A percentile compares a stretch with the other conserved stretches of the same genome.
These are phyloP conservation scores for Zaprionus lachaisei DNA, from an alignment of 1,140 invertebrate species.

Conservation along the genomic window DNA sequence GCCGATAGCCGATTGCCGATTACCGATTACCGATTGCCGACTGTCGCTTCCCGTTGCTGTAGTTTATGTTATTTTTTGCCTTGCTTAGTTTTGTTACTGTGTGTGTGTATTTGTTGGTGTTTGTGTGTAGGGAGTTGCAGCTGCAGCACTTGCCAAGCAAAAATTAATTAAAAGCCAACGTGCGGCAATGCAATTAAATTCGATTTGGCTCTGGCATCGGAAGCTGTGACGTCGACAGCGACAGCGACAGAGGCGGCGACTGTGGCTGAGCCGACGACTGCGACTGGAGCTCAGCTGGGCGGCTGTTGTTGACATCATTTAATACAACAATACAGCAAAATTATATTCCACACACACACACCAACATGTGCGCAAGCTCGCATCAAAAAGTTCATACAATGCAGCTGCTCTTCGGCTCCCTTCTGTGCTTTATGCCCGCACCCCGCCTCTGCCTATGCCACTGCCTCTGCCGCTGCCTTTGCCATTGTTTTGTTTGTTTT, in stretches of 20 bases:
- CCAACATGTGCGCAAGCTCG: conserved; percentile 18
- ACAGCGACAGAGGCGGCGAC: neutral
- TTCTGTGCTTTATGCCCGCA: neutral
- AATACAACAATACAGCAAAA: conserved; percentile 80
- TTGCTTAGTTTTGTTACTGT: conserved; percentile 61
- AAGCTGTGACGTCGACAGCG: conserved; percentile 26
- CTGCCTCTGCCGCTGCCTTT: conserved; percentile 6
- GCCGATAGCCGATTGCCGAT: conserved; percentile 31
- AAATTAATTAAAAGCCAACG: conserved; percentile 82
- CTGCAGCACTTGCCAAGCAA: conserved; percentile 57
- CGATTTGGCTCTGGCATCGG: conserved; percentile 69
- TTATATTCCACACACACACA: conserved; percentile 68
- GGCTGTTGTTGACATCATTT: conserved; percentile 82
- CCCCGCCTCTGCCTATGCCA: neutral
- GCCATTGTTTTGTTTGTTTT: conserved; percentile 69
- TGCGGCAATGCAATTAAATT: conserved; percentile 82
- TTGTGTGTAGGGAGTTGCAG: conserved; percentile 4
- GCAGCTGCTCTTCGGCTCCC: conserved; percentile 41
- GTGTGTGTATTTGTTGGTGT: neutral
- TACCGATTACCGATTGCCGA: too few relatives aligned
- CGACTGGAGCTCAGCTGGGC: conserved; percentile 64
- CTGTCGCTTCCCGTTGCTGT: conserved; percentile 45
- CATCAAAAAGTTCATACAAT: conserved; percentile 69
- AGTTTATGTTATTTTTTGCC: conserved; percentile 1
- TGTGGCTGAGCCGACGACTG: conserved; percentile 25